Conservation (phyloP, 2,888 invertebrate species). For the Meta bourneti region DNA sequence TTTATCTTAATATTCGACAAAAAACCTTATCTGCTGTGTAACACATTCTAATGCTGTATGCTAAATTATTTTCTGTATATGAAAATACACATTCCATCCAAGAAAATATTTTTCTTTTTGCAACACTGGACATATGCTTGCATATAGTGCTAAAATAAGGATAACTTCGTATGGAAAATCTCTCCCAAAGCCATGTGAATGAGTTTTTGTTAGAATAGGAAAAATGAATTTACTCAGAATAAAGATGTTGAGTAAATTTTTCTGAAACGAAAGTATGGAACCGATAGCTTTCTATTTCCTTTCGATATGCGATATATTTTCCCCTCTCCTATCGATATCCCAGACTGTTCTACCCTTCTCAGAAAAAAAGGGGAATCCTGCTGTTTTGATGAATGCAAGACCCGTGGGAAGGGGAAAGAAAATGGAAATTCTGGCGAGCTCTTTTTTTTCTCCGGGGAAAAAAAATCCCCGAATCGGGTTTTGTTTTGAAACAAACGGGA, state of each 20-base stretch:
- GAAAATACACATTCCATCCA: too few species aligned
- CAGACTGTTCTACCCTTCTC: slow-evolving; percentile 24
- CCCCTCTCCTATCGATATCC: slow-evolving; percentile 40
- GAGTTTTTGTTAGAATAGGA: slow-evolving; percentile 16
- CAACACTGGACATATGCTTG: neutral
- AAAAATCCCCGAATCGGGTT: slow-evolving; percentile 29
- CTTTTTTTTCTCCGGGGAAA: neutral
- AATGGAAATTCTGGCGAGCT: slow-evolving; percentile 56
- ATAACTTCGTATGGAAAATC: neutral
- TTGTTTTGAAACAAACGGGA: slow-evolving; percentile 40
- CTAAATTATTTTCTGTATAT: too few species aligned
- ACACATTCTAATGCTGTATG: too few species aligned
- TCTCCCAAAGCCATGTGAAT: neutral
- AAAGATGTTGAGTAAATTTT: slow-evolving; percentile 39
- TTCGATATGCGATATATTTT: slow-evolving; percentile 48
- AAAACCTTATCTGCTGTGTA: too few species aligned
- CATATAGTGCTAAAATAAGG: neutral
- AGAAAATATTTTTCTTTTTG: neutral
- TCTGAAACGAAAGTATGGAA: slow-evolving; percentile 36
- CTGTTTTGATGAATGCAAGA: slow-evolving; percentile 60
- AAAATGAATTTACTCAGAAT: slow-evolving; percentile 43
- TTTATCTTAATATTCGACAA: too few species aligned
- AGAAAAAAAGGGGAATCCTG: slow-evolving; percentile 19
- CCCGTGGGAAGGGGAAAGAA: slow-evolving; percentile 51
- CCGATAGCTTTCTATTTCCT: slow-evolving; percentile 48